phyloP scores from a whole-genome alignment of 2,888 invertebrate species.

The Abscondita cerata region DNA sequence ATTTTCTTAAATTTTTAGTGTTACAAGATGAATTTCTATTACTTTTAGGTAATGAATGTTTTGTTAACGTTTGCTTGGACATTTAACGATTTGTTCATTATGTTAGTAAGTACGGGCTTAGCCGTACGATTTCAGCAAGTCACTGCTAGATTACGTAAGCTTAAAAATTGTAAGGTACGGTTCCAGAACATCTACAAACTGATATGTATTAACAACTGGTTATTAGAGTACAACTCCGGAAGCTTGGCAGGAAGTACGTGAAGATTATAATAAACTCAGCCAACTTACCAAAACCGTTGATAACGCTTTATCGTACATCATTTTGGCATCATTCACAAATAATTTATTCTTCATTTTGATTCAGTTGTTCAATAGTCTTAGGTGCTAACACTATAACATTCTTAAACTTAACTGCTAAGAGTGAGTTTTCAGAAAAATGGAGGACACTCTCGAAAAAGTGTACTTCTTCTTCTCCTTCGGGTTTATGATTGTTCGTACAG shows the following conservation, averaged over 20 bases:
- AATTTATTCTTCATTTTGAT: constrained; percentile 77
- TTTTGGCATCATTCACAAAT: constrained; percentile 71
- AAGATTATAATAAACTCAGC: constrained; percentile 69
- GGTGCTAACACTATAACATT: constrained; percentile 42
- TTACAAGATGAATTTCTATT: not conserved
- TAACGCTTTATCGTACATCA: constrained; percentile 66
- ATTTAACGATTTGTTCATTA: constrained; percentile 52
- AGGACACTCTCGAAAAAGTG: constrained; percentile 41
- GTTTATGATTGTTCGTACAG: constrained; percentile 47
- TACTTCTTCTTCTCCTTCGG: constrained; percentile 55
- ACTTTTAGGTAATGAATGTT: constrained; percentile 47
- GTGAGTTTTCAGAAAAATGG: constrained; percentile 16
- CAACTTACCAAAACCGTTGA: constrained; percentile 68
- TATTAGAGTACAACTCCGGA: constrained; percentile 10
- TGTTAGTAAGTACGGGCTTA: constrained; percentile 48
- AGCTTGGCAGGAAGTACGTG: constrained; percentile 68
- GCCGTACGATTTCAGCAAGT: constrained; percentile 52
- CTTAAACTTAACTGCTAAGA: too few relatives aligned
- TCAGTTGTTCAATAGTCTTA: constrained; percentile 71
- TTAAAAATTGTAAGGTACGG: constrained; percentile 4
- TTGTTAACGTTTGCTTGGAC: constrained; percentile 48
- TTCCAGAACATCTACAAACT: too few relatives aligned
- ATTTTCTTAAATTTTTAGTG: too few relatives aligned
- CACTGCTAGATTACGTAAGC: constrained; percentile 35
- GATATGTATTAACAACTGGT: too few relatives aligned